Base-by-base conservation (phyloP, 2,888 invertebrate genomes). In the Conus canariensis region DNA sequence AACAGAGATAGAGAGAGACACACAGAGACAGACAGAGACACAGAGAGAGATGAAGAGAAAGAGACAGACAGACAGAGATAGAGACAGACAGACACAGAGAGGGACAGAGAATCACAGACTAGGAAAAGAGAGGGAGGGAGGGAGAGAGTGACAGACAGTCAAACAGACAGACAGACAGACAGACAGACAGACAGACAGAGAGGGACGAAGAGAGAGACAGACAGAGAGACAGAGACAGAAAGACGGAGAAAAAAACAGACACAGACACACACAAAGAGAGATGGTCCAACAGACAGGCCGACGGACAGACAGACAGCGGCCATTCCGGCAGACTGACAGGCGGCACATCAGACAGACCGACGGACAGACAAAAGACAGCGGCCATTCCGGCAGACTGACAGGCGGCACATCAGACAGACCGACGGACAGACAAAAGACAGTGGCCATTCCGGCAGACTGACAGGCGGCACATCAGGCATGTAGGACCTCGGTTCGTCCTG, bases 401-500 rank as follows among this genome's bases (percentile, higher is more conserved):
- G 4, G 4, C 45, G 45, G 45, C 45, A 45, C 45, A 45, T 2
- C 45, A 45, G 45, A 45, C 45, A 45, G 45, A 4, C 45, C 45
- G 45, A 45, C 45, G 45, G 45, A 45, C 45, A 45, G 45, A 45
- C 45, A 45, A 45, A 45, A 30, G 30, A 30, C 30, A 30, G 30
- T 2, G 30, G 30, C 2, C 30, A 30, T 2, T 30, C 30, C 30
- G 30, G 30, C 30, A 30, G 30, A 83, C 83, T 67, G 10, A 89
- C 89, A n/a, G 89, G 85, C 16, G 85, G 82, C 5, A 89, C 58
- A 25, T 45, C 89, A 10, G 64, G 64, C 12, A 64, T 45, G 83
- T 70, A 14, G 87, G 91, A 90, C 6, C 85, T 58, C 7, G 92
- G 92, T 30, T 92, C 95, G 87, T 95, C 93, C 85, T 91, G 85